phyloP scores from a whole-genome alignment of 2,888 invertebrate species.

The Agrotis puta region DNA sequence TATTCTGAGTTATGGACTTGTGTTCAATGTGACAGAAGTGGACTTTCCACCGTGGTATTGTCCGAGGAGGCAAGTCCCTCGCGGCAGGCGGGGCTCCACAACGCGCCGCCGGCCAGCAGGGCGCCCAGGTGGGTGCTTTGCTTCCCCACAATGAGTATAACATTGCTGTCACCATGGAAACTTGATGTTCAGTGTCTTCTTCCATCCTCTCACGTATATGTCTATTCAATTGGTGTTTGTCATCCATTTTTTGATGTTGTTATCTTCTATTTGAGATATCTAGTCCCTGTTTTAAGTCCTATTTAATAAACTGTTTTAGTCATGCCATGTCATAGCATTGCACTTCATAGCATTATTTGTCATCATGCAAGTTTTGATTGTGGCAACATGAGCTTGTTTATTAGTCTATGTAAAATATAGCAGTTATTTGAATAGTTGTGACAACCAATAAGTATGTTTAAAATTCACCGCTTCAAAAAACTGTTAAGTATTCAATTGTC shows the following conservation, averaged over 20 bases:
- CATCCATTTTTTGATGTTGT: slow-evolving; percentile 70
- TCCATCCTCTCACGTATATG: slow-evolving; percentile 70
- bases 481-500: slow-evolving; percentile 43
- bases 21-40: slow-evolving; percentile 93
- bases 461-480: slow-evolving; percentile 52
- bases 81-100: slow-evolving; percentile 88
- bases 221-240: slow-evolving; percentile 68
- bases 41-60: slow-evolving; percentile 95
- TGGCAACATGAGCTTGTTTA: slow-evolving; percentile 65
- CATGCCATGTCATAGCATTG: slow-evolving; percentile 60
- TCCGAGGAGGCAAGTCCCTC: slow-evolving; percentile 93
- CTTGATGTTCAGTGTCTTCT: slow-evolving; percentile 82
- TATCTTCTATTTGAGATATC: slow-evolving; percentile 63
- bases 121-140: slow-evolving; percentile 90
- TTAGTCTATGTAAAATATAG: slow-evolving; percentile 52
- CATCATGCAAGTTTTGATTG: slow-evolving; percentile 69
- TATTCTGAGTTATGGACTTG: slow-evolving; percentile 74
- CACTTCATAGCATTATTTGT: slow-evolving; percentile 66
- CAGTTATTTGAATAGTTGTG: slow-evolving; percentile 57
- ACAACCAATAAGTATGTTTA: slow-evolving; percentile 23
- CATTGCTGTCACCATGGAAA: slow-evolving; percentile 70
- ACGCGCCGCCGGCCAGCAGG: slow-evolving; percentile 84
- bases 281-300: slow-evolving; percentile 64
- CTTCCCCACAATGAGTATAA: slow-evolving; percentile 74
- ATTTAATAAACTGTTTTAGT: slow-evolving; percentile 58